Evolutionary conservation across 2,888 invertebrate species (phyloP), one percentile per base, ranked within the genome.

Genomic region (Biston betularia): DNA sequence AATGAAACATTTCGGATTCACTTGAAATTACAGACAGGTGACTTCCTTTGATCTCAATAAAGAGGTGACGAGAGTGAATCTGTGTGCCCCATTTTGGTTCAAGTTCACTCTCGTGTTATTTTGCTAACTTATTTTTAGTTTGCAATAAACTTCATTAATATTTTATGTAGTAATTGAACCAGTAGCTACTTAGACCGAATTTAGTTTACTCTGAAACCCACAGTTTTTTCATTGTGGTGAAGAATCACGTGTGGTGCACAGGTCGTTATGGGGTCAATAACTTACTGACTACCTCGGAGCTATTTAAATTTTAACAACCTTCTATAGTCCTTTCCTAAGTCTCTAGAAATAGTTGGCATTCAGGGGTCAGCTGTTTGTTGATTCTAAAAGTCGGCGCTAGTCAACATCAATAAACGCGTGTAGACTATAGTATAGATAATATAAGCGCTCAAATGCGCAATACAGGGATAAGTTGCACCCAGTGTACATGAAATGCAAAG

Each of bases 231-330:
- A 84, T 90, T 90, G 89, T 89, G 83, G 81, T 85, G 81, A 79
- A 77, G 79, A 88, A 92, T 93, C 93, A 93, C 93, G 92, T 93
- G 93, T 92, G 89, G 81, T 84, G 85, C 83, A 8, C 38, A 81
- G 87, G 85, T 90, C 90, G 89, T 88, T 90, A 88, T 73, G 89
- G 89, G 93, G 92, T 93, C 92, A 93, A 88, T 92, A 92, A 92
- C 92, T 91, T 76, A 67, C 64, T 64, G 70, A 61, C 66, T 68
- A 38, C 38, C 42, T 54, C 42, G n/a, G 44, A 50, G 48, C 62
- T 58, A 53, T 58, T 62, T 48, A 33, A 67, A 42, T 34, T 46
- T 33, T 57, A 57, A 14, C 38, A 14, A 62, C 57, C 52, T 33
- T 58, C 48, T 7, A 38, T 46, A 57, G 54, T 45, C 49, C 46